Evolutionary conservation across 2,113 vertebrate genomes (phyloP), one percentile per base, ranked within the genome.

Genomic region (Sminthopsis crassicaudata): DNA sequence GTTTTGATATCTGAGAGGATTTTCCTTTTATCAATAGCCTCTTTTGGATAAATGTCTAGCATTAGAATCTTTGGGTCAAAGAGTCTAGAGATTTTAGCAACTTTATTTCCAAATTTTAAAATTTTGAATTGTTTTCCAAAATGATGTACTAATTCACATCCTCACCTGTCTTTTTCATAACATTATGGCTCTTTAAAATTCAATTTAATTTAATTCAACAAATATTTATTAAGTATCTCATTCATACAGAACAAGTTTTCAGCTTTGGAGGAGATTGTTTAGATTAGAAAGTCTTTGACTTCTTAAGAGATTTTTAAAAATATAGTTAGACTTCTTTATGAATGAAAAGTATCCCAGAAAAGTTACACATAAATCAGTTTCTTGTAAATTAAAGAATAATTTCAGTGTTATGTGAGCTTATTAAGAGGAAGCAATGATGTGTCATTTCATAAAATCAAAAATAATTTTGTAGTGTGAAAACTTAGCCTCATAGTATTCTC

Each of bases 391-490:
- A 91, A 92, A 54, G 27, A 93, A 55, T 46, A 84, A 42, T 12
- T 93, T 89, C 90, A 95, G 22, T 94, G 42, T 95, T 89, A 2
- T 48, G 50, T 53, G 90, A 55, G 30, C 52, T 93, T 94, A 0
- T n/a, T 48, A 93, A 94, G 89, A 11, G 8, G 92, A 94, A 23
- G 46, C 50, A 46, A 27, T 52, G 42, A 27, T 90, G 0, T 94
- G 93, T 22, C 12, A 53, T 67, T 96, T 96, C 90, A 46, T 93
- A 60, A 91, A 51, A 53, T 84, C 46, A 90, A 54, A 92, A 55
- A 42, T 55, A 12, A 0, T 91, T 95, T 96, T 91, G 8, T 91
- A 94, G 89, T 67, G 6, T 91, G 91, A 97, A 92, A 14, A 84
- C 23, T 50, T 42, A 42, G 7, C 19, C 67, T 42, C 54, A 55